Percentiles rank a stretch among this genome's conserved stretches.
Evolutionary conservation across 2,888 invertebrate species (phyloP).

Genomic region (Salpingus planirostris): DNA sequence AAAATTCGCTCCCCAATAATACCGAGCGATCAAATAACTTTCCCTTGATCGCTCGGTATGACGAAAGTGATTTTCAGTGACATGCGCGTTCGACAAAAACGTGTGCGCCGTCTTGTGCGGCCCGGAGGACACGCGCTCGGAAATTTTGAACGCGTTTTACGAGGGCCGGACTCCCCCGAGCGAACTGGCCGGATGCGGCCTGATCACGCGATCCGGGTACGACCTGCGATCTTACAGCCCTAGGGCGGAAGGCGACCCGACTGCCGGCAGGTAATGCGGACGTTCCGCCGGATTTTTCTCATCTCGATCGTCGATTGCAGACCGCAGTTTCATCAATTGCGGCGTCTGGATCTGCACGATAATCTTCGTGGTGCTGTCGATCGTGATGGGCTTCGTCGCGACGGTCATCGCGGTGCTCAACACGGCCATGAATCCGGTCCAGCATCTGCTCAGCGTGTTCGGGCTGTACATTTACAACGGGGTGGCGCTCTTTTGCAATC

Average conservation of each 20-base stretch:
- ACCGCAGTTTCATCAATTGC: constrained; percentile 34
- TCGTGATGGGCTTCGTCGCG: constrained; percentile 43
- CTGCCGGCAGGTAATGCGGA: no score
- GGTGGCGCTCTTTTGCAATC: constrained; percentile 35
- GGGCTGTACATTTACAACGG: constrained; percentile 55
- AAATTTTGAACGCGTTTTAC: not conserved
- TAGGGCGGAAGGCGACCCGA: no score
- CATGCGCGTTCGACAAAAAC: constrained; percentile 29
- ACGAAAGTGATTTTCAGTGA: constrained; percentile 36
- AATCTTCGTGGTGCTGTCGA: constrained; percentile 44
- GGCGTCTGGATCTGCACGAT: constrained; percentile 50
- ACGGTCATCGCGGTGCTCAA: constrained; percentile 50
- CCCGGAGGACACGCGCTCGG: not conserved
- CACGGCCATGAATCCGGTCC: constrained; percentile 50
- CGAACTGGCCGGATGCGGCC: no score
- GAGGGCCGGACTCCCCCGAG: not conserved
- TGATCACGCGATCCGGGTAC: no score
- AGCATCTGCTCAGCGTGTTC: constrained; percentile 48
- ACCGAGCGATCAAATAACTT: no score
- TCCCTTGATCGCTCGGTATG: no score
- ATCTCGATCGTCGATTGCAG: constrained; percentile 9
- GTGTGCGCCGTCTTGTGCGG: not conserved
- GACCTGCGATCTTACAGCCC: no score
- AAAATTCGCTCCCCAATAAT: no score
- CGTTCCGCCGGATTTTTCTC: no score